A percentile compares a stretch with the other conserved stretches of the same genome.
Evolutionary conservation across 2,113 vertebrate species (phyloP).

Genomic region (Charina bottae): DNA sequence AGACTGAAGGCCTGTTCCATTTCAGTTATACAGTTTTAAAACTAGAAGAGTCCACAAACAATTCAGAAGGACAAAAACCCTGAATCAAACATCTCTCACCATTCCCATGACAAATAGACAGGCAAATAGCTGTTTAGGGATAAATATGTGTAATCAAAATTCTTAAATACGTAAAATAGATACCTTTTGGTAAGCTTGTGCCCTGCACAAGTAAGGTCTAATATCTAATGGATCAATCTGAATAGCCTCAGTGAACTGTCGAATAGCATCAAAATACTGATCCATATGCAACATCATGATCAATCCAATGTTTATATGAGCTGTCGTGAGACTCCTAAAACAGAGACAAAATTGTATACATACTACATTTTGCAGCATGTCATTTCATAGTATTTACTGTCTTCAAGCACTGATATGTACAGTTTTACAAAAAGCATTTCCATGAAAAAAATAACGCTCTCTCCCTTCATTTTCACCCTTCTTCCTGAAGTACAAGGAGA

Average conservation of each 20-base stretch:
- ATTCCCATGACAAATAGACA: not conserved
- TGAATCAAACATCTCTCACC: not conserved
- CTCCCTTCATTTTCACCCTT: not conserved
- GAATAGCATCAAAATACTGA: slow-evolving; percentile 72
- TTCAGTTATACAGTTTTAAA: not conserved
- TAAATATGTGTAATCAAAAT: not conserved
- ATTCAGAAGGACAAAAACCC: not conserved
- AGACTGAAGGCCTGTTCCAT: not conserved
- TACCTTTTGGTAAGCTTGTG: slow-evolving; percentile 77
- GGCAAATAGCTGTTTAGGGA: not conserved
- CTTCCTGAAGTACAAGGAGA: not conserved
- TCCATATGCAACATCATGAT: slow-evolving; percentile 72
- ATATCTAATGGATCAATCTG: slow-evolving; percentile 69
- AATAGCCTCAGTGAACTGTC: slow-evolving; percentile 76
- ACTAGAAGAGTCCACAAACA: not conserved
- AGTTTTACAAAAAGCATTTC: not conserved
- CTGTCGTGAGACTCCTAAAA: slow-evolving; percentile 67
- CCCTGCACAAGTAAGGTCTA: slow-evolving; percentile 74
- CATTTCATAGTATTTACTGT: not conserved
- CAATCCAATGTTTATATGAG: slow-evolving; percentile 78
- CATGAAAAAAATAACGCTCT: not conserved
- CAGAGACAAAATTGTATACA: slow-evolving; percentile 18
- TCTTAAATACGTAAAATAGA: slow-evolving; percentile 1
- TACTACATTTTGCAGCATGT: slow-evolving; percentile 1
- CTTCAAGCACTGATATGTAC: not conserved